phyloP scores from a whole-genome alignment of 2,888 invertebrate species.

The Meiosimyza decipiens region DNA sequence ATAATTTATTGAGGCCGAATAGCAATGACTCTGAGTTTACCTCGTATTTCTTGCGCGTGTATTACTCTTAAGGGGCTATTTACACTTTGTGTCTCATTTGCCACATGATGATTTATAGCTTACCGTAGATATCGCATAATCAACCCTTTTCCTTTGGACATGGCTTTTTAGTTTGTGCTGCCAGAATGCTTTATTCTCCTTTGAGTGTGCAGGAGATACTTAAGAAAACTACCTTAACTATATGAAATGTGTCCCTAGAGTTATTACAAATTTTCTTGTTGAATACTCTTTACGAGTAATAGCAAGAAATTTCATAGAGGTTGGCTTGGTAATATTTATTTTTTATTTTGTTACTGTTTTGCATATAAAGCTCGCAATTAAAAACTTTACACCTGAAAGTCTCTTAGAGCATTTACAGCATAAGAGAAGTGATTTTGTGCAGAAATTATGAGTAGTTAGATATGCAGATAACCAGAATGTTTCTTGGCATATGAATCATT shows the following conservation, averaged over 20 bases:
- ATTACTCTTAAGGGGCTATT: slow-evolving; percentile 8
- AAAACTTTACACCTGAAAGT: no score
- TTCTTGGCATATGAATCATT: no score
- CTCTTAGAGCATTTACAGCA: no score
- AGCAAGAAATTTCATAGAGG: no score
- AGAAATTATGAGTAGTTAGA: no score
- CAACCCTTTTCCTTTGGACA: slow-evolving; percentile 16
- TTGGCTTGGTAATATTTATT: no score
- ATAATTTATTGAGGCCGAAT: slow-evolving; percentile 10
- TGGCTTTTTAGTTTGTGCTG: background rate
- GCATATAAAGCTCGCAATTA: no score
- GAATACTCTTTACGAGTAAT: background rate
- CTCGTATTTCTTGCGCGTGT: background rate
- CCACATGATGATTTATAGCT: slow-evolving; percentile 19
- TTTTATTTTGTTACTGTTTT: no score
- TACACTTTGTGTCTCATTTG: background rate
- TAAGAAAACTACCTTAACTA: slow-evolving; percentile 19
- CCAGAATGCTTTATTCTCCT: background rate
- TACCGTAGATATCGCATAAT: slow-evolving; percentile 5
- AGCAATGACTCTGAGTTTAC: background rate
- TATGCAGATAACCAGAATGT: no score
- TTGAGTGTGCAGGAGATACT: background rate
- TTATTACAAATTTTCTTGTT: slow-evolving; percentile 6
- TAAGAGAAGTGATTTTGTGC: no score
- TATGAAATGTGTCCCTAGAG: slow-evolving; percentile 14